A percentile compares a stretch with the other conserved stretches of the same genome.
These are phyloP conservation scores for Amphimedon queenslandica DNA, from an alignment of 37 sponge, comb jelly and placozoan genomes.

Conservation along the genomic window DNA sequence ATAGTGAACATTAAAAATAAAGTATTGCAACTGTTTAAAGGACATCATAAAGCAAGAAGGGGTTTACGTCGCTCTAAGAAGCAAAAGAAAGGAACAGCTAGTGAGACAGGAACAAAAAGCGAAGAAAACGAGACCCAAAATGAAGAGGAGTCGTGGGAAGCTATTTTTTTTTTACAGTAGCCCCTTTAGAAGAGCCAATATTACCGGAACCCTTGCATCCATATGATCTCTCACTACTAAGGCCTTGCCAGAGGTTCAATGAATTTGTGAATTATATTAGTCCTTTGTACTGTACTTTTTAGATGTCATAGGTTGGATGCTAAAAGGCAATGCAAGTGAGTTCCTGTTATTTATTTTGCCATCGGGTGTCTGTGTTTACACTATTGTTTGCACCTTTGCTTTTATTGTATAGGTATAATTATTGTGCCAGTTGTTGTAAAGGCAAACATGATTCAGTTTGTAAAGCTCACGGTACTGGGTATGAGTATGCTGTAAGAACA, in stretches of 20 bases:
- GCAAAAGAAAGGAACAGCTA: too few species aligned
- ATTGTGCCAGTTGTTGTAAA: background rate
- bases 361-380: too few species aligned
- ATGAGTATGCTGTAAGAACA: constrained; percentile 22
- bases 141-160: too few species aligned
- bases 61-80: too few species aligned
- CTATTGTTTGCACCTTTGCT: background rate
- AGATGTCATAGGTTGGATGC: background rate
- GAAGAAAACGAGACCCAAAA: too few species aligned
- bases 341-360: background rate
- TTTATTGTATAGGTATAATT: background rate
- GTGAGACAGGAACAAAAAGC: too few species aligned
- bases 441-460: constrained; percentile 12
- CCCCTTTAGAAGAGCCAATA: too few species aligned
- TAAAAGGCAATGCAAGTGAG: background rate
- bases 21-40: too few species aligned
- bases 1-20: too few species aligned
- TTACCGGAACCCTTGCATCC: too few species aligned
- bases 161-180: too few species aligned
- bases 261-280: background rate
- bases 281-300: background rate
- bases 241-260: background rate
- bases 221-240: background rate
- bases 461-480: constrained; percentile 58
- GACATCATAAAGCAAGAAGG: too few species aligned